Evolutionary conservation across 2,888 invertebrate species (phyloP), one percentile per base, ranked within the genome.

Genomic region (Plagodis pulveraria): DNA sequence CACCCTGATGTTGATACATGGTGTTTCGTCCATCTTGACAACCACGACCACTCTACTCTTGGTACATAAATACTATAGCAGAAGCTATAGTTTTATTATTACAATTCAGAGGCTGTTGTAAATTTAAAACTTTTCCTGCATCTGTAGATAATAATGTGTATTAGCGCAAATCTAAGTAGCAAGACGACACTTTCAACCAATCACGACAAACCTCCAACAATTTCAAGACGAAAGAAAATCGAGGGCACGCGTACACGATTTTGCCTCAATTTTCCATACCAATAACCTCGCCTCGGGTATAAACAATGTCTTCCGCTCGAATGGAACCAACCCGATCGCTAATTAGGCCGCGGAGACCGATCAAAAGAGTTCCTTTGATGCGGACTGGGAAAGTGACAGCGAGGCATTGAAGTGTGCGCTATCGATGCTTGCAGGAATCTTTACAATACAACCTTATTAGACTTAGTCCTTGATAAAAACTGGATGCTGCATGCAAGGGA

Each of bases 281-380:
- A 85, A 70, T 84, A 78, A 76, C 73, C 75, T 74, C 77, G 78
- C 74, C 75, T 78, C 74, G 74, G 70, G 90, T 89, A 91, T 92
- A 91, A 91, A 89, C 91, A 91, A 91, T 92, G 86, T 88, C 86
- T 92, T 91, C 89, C 91, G 79, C 80, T 63, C 74, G 87, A 82
- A 72, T 74, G 84, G 75, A 62, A 73, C 67, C 83, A 83, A 81
- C 84, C 85, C 85, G 80, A 83, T 84, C 82, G 88, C 89, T 91
- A 91, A 91, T 91, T 91, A 91, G 86, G 89, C 80, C 86, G 80
- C 80, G 84, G 83, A 81, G 83, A 82, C 80, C 83, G 86, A 86
- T 87, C 87, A 80, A 84, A 86, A 81, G 84, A 77, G 81, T 78
- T 77, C 84, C 89, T 89, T 89, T 90, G 89, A 91, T 87, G 89